Percentiles rank a stretch among this genome's conserved stretches.
Evolutionary conservation across 2,113 vertebrate species (phyloP).

Genomic region (Tringa solitaria): DNA sequence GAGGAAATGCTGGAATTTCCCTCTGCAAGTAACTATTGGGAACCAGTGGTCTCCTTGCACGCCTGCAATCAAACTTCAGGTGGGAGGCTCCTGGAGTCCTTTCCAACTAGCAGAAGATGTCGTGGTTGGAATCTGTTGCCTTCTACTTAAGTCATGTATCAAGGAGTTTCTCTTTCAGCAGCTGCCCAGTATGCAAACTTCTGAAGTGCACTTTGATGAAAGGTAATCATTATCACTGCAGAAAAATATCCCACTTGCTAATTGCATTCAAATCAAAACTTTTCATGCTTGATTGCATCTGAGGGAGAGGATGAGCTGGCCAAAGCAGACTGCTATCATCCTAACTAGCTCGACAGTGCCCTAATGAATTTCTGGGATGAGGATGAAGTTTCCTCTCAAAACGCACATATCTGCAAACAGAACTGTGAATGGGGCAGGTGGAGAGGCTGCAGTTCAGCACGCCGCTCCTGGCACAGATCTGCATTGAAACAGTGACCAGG

Average conservation of each 20-base stretch:
- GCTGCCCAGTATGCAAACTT: not conserved
- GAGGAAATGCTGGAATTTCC: not conserved
- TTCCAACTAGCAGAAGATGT: not conserved
- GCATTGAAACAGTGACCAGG: not conserved
- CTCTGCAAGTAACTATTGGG: not conserved
- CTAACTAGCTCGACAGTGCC: accelerated
- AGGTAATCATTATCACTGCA: not conserved
- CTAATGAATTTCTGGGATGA: not conserved
- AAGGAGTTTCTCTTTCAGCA: not conserved
- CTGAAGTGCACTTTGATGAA: not conserved
- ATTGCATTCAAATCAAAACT: not conserved
- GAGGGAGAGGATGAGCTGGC: not conserved
- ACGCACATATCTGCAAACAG: not conserved
- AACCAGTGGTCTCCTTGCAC: not conserved
- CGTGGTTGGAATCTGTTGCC: not conserved
- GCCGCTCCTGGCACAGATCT: not conserved
- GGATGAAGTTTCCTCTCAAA: not conserved
- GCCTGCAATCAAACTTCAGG: not conserved
- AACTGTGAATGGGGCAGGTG: not conserved
- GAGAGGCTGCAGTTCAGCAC: not conserved
- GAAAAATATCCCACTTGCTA: not conserved
- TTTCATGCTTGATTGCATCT: not conserved
- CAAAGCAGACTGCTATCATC: not conserved
- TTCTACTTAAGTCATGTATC: not conserved
- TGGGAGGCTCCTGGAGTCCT: not conserved